Evolutionary conservation across 1,140 invertebrate genomes (phyloP), one percentile per base, ranked within the genome.

Genomic region (Anadara kagoshimensis): DNA sequence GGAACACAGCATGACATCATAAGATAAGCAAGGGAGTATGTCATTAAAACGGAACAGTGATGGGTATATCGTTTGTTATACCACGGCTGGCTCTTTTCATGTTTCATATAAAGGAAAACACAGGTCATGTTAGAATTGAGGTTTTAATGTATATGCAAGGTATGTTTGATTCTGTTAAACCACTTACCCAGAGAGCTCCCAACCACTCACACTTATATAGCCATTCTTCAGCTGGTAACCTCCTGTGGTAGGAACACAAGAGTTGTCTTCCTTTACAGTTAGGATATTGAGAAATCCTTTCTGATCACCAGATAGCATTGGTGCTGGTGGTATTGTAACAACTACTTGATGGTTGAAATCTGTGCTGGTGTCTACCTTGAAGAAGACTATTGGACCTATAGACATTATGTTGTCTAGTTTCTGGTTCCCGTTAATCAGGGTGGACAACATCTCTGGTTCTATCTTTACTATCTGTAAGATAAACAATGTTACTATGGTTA

Each of bases 151-250:
- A n/a, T n/a, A n/a, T n/a, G n/a, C n/a, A n/a, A n/a, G n/a, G n/a
- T n/a, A n/a, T n/a, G n/a, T n/a, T n/a, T n/a, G n/a, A n/a, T 66
- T 16, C 36, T 61, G 10, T 57, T 5, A 14, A 36, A 22, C 7
- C 29, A 63, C 79, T 76, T 80, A 87, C 87, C 83, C 83, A 64
- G 78, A 73, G 4, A 87, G 75, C 69, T 85, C 82, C 80, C 85
- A 86, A 0, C 82, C 73, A 58, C 79, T 76, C 0, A 88, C 53
- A 7, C 79, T 85, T 14, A 84, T 80, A 36, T 80, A 83, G 16
- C 78, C 79, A 54, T 78, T 77, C 11, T 71, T 75, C 5, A 78
- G 70, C 41, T 78, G 65, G 57, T 82, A 85, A 14, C 78, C 81
- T 53, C 77, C 81, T 12, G 80, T 73, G 24, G 78, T 79, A 1